These are phyloP conservation scores for Zaprionus gabonicus DNA, from an alignment of 1,140 invertebrate species.

Conservation along the genomic window DNA sequence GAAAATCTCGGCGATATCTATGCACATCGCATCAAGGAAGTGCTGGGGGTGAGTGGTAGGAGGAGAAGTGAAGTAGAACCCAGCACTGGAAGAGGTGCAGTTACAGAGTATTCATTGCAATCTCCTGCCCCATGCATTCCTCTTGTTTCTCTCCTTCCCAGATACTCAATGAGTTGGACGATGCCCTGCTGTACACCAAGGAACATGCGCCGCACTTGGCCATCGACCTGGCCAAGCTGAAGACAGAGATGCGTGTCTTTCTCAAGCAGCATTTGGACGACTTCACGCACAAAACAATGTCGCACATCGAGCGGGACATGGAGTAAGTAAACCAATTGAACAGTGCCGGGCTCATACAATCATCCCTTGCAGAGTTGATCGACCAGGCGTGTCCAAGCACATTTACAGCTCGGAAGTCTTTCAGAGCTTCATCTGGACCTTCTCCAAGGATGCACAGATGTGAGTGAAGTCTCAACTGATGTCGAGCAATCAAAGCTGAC, in stretches of 20 bases:
- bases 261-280: constrained; percentile 79
- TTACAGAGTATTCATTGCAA: too few species aligned
- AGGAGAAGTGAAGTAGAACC: too few species aligned
- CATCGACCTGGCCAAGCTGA: constrained; percentile 65
- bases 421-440: constrained; percentile 83
- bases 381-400: constrained; percentile 77
- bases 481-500: not conserved
- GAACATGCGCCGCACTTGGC: constrained; percentile 52
- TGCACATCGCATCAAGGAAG: constrained; percentile 82
- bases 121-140: too few species aligned
- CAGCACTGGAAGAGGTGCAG: too few species aligned
- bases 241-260: constrained; percentile 75
- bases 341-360: not conserved
- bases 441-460: constrained; percentile 82
- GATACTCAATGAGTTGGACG: constrained; percentile 79
- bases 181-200: constrained; percentile 57
- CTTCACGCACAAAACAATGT: constrained; percentile 83
- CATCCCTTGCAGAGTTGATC: constrained; percentile 62
- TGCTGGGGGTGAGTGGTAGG: constrained; percentile 76
- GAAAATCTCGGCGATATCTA: constrained; percentile 79
- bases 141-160: constrained; percentile 3
- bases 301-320: constrained; percentile 83
- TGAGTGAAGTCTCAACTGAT: constrained; percentile 23
- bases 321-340: constrained; percentile 53
- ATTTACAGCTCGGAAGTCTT: constrained; percentile 78